phyloP scores from a whole-genome alignment of 92 coral and sea anemone genomes.

The Phenganax stokvisi region DNA sequence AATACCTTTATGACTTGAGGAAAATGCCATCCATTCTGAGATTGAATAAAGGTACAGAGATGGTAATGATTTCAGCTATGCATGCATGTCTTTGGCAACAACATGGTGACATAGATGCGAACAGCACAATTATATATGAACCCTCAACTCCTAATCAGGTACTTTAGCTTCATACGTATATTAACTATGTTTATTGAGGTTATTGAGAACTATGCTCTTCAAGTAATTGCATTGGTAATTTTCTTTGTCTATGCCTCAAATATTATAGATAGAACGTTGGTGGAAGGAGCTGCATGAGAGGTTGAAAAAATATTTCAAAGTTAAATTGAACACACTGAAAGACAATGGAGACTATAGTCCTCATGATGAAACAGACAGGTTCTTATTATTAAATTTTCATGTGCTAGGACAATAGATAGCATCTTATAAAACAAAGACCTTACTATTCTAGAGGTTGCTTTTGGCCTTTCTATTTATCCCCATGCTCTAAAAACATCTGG shows the following conservation, averaged over 20 bases:
- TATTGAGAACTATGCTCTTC: too few species aligned
- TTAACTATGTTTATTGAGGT: too few species aligned
- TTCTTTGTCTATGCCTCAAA: too few species aligned
- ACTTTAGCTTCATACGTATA: background rate
- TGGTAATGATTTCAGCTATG: constrained; percentile 53
- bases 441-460: constrained; percentile 24
- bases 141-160: constrained; percentile 23
- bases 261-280: too few species aligned
- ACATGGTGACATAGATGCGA: background rate
- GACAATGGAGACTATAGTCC: too few species aligned
- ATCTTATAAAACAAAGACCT: background rate
- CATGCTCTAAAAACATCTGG: constrained; percentile 41
- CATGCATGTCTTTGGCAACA: constrained; percentile 46
- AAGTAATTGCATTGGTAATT: too few species aligned
- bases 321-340: too few species aligned
- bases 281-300: too few species aligned
- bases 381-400: too few species aligned
- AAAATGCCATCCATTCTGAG: constrained; percentile 45
- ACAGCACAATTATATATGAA: constrained; percentile 9
- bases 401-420: too few species aligned
- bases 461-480: constrained; percentile 40
- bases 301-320: too few species aligned
- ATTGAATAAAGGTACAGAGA: constrained; percentile 50
- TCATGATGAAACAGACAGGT: too few species aligned
- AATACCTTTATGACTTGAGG: constrained; percentile 50